Percentiles rank a stretch among this genome's conserved stretches.
Conservation (phyloP, 2,888 invertebrate species). For the Timema cristinae region DNA sequence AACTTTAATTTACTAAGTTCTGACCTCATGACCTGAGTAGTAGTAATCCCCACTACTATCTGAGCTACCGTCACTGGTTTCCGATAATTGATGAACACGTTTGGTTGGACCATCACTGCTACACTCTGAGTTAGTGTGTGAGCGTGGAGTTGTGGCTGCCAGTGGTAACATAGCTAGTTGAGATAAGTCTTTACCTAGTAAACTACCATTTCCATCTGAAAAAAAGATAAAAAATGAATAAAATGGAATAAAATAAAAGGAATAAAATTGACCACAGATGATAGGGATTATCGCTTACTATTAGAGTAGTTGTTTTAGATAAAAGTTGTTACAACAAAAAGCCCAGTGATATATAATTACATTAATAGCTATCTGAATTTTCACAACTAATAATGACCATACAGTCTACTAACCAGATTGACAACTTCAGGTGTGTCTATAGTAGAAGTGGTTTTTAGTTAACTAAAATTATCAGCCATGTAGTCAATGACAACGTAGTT, state of each 20-base stretch:
- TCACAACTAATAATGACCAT: too few species aligned
- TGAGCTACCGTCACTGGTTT: slow-evolving; percentile 63
- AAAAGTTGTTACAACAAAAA: too few species aligned
- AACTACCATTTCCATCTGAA: slow-evolving; percentile 18
- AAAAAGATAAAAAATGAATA: background rate
- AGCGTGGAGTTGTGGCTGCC: slow-evolving; percentile 20
- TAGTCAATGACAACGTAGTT: too few species aligned
- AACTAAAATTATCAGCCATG: too few species aligned
- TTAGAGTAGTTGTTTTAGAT: too few species aligned
- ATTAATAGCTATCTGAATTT: too few species aligned
- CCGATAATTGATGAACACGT: slow-evolving; percentile 59
- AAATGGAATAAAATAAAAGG: background rate
- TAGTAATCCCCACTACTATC: slow-evolving; percentile 45
- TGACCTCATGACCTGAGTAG: slow-evolving; percentile 44
- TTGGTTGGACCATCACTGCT: slow-evolving; percentile 37
- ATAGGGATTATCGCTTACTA: background rate
- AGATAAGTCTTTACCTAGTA: slow-evolving; percentile 44
- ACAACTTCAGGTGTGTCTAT: too few species aligned
- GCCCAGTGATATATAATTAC: too few species aligned
- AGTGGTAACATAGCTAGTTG: slow-evolving; percentile 52
- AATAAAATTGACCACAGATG: background rate
- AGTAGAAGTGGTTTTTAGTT: too few species aligned
- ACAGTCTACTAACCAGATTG: too few species aligned
- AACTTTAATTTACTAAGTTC: background rate
- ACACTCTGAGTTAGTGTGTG: slow-evolving; percentile 52